phyloP scores from a whole-genome alignment of 23 tunicate species.

The Ascidia mentula region DNA sequence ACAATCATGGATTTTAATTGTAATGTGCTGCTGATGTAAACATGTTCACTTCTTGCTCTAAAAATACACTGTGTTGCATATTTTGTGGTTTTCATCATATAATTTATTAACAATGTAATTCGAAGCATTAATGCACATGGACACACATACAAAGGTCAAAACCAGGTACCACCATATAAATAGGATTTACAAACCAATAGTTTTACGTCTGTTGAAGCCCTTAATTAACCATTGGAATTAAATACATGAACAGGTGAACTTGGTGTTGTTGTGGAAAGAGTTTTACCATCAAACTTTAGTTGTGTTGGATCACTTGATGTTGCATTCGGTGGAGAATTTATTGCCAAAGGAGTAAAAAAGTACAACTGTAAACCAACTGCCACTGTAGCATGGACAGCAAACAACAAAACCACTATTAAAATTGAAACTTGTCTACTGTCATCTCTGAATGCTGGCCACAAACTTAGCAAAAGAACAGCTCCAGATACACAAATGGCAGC shows the following conservation, averaged over 20 bases:
- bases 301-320: neutral
- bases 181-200: too few relatives aligned
- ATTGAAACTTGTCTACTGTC: slow-evolving; percentile 43
- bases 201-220: too few relatives aligned
- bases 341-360: slow-evolving; percentile 50
- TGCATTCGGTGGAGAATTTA: neutral
- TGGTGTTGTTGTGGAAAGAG: neutral
- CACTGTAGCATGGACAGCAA: slow-evolving; percentile 46
- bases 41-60: neutral
- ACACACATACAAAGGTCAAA: neutral
- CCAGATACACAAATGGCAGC: slow-evolving; percentile 66
- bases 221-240: neutral
- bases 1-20: slow-evolving; percentile 5
- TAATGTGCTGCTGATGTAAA: neutral
- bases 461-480: slow-evolving; percentile 34
- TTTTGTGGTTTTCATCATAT: neutral
- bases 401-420: slow-evolving; percentile 22
- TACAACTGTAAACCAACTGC: slow-evolving; percentile 46
- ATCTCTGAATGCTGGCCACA: slow-evolving; percentile 76
- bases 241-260: neutral
- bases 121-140: neutral
- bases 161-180: neutral
- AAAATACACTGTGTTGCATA: slow-evolving; percentile 4
- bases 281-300: neutral
- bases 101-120: neutral